A percentile compares a stretch with the other conserved stretches of the same genome.
These are phyloP conservation scores for Meliscaeva auricollis DNA, from an alignment of 2,888 invertebrate genomes.

Conservation along the genomic window DNA sequence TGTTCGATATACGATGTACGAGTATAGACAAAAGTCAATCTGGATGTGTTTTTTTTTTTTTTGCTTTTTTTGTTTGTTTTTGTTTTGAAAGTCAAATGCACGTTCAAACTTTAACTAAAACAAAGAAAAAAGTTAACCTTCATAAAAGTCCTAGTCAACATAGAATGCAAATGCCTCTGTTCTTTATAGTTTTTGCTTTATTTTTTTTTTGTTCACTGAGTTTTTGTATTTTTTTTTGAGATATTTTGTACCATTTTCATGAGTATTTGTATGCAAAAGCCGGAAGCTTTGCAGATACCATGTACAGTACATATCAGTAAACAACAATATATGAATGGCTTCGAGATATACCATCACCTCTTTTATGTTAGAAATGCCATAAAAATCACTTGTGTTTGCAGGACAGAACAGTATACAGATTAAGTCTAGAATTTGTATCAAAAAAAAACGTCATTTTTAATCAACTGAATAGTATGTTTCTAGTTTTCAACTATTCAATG, in stretches of 20 bases:
- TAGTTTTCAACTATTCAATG: no score
- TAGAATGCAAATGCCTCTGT: not conserved
- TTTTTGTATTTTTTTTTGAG: not conserved
- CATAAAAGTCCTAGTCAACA: slow-evolving; percentile 22
- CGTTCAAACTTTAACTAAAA: not conserved
- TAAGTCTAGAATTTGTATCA: no score
- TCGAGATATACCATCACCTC: not conserved
- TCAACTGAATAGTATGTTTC: no score
- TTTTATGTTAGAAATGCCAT: no score
- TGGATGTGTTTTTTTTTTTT: slow-evolving; percentile 3
- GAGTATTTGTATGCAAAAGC: slow-evolving; percentile 56
- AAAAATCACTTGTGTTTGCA: no score
- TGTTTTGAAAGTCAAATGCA: slow-evolving; percentile 16
- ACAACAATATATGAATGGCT: not conserved
- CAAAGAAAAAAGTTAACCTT: slow-evolving; percentile 29
- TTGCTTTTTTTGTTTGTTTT: slow-evolving; percentile 6
- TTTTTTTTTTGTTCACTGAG: slow-evolving; percentile 41
- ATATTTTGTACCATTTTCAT: slow-evolving; percentile 19
- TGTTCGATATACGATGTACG: not conserved
- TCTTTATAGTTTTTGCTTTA: no score
- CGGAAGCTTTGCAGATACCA: not conserved
- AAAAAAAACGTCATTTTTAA: no score
- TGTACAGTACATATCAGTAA: not conserved
- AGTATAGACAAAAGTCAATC: slow-evolving; percentile 33
- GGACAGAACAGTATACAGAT: no score